Base-by-base conservation (phyloP, 2,113 vertebrate genomes). In the Pelecanus crispus region DNA sequence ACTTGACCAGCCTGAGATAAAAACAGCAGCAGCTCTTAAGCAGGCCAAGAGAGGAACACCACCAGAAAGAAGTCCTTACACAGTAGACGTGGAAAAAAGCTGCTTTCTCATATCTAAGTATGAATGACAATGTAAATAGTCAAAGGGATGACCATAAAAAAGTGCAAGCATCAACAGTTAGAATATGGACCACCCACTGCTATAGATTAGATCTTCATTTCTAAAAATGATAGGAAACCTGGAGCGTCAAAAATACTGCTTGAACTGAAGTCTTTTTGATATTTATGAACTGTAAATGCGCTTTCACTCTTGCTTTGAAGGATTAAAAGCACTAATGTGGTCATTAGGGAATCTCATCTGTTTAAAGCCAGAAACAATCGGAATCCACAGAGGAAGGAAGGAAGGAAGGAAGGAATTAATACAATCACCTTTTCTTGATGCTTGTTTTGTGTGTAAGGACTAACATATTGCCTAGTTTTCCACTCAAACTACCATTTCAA, bases 291-390 rank as follows among this genome's bases (percentile, higher is more conserved):
- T 65, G 28, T 42, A 93, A 79, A 17, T 92, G 40, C 59, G 81
- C 38, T 75, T 70, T 61, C 40, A 81, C 65, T 72, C 59, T 14
- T 70, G 22, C 36, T 92, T 80, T 82, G 65, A 84, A 86, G 68
- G 36, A 55, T 36, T 86, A 90, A 78, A 80, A 93, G 24, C 44
- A 55, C 12, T 53, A 82, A 73, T 0, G 0, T 36, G 24, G 45
- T 71, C 59, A n/a, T 75, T 40, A 92, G 55, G 63, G 34, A 53
- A 88, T 45, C 15, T 59, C 55, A 66, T 81, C 68, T 85, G 17
- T 77, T 92, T 45, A 82, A 91, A 95, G 45, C 25, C 80, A 81
- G 61, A 91, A 97, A 91, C 25, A 78, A 83, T 36, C 50, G 83
- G 36, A 84, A 94, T 31, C 72, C 83, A 38, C 8, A n/a, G 36